Conservation (phyloP, 64 coral and sea anemone species). For the Acropora tenuis region DNA sequence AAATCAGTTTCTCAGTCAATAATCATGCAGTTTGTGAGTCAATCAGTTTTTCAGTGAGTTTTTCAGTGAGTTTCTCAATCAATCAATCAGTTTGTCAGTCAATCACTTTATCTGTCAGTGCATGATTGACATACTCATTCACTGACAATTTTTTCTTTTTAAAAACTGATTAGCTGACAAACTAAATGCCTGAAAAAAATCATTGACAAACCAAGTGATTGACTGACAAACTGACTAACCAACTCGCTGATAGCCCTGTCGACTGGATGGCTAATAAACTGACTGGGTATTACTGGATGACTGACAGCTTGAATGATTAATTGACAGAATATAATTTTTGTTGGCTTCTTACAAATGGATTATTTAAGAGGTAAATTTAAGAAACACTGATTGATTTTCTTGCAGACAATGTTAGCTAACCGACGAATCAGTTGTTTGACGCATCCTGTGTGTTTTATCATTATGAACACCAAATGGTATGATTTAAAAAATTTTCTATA, state of each 20-base stretch:
- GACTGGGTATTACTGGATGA: neutral
- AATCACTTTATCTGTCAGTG: neutral
- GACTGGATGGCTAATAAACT: neutral
- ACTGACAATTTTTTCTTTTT: neutral
- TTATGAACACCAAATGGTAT: conserved; percentile 84
- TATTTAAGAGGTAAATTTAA: too few species aligned
- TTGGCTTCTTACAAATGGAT: too few species aligned
- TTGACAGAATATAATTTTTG: too few species aligned
- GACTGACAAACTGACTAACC: neutral
- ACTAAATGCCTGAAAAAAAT: neutral
- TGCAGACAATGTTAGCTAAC: conserved; percentile 76
- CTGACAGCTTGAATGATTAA: too few species aligned
- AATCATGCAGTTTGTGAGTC: too few species aligned
- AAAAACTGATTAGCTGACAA: neutral
- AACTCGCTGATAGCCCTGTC: neutral
- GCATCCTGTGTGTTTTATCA: conserved; percentile 61
- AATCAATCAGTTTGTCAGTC: neutral
- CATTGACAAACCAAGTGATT: neutral
- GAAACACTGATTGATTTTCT: too few species aligned
- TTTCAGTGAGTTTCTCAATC: too few species aligned
- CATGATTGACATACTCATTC: neutral
- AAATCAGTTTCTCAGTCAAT: too few species aligned
- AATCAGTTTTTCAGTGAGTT: too few species aligned
- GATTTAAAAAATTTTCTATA: neutral
- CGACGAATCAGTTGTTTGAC: conserved; percentile 72